Evolutionary conservation across 1,140 invertebrate species (phyloP).

Genomic region (Drosophila athabasca): DNA sequence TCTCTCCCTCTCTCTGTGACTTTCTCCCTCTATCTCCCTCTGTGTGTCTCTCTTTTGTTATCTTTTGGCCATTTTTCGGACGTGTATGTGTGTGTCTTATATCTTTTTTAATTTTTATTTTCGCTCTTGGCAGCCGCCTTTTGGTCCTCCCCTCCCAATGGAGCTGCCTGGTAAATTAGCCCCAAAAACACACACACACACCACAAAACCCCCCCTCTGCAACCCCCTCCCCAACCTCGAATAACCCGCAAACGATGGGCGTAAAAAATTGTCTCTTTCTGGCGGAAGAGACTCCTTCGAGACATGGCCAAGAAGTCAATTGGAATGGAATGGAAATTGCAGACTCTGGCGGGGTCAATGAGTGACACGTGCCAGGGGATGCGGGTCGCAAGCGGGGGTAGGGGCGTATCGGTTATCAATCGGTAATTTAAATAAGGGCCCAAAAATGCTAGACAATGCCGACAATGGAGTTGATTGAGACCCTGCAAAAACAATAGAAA

Average conservation of each 20-base stretch:
- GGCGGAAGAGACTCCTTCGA: slow-evolving; percentile 11
- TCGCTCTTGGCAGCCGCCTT: slow-evolving; percentile 51
- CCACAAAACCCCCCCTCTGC: background rate
- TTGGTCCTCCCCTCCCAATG: slow-evolving; percentile 41
- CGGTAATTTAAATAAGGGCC: background rate
- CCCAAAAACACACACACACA: slow-evolving; percentile 62
- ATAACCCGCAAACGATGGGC: too few relatives aligned
- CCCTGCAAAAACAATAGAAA: too few relatives aligned
- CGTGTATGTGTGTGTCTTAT: slow-evolving; percentile 44
- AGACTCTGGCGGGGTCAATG: slow-evolving; percentile 15
- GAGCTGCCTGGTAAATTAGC: slow-evolving; percentile 66
- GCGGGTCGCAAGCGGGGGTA: too few relatives aligned
- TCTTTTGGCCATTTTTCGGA: slow-evolving; percentile 66
- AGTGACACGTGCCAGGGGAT: slow-evolving; percentile 33
- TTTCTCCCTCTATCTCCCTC: too few relatives aligned
- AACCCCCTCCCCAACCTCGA: too few relatives aligned
- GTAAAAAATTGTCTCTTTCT: slow-evolving; percentile 37
- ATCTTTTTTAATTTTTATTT: slow-evolving; percentile 73
- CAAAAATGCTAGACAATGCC: too few relatives aligned
- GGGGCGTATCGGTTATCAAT: background rate
- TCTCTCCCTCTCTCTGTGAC: background rate
- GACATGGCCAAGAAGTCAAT: slow-evolving; percentile 46
- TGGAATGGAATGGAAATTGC: slow-evolving; percentile 36
- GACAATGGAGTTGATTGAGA: too few relatives aligned
- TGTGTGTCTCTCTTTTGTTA: slow-evolving; percentile 46